These are phyloP conservation scores for Podocnemis expansa DNA, from an alignment of 2,113 vertebrate species.

Conservation along the genomic window DNA sequence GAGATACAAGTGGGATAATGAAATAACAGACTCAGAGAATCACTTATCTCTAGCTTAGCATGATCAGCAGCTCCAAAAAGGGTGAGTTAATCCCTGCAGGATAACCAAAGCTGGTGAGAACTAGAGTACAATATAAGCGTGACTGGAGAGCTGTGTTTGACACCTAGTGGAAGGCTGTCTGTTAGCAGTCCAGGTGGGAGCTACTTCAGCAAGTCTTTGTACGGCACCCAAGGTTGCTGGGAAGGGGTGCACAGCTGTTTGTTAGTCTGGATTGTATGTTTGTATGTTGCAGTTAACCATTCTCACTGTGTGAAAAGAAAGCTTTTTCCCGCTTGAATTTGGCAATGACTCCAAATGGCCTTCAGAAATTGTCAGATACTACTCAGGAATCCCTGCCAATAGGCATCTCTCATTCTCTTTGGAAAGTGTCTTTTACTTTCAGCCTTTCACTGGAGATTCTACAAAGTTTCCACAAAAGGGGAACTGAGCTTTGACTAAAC, in stretches of 20 bases:
- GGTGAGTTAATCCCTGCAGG: not conserved
- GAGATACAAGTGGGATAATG: not conserved
- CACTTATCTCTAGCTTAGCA: not conserved
- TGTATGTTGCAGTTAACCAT: not conserved
- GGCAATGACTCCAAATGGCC: not conserved
- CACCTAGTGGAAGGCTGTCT: not conserved
- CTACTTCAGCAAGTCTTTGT: not conserved
- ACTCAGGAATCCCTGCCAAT: not conserved
- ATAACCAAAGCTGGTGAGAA: not conserved
- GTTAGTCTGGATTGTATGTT: not conserved
- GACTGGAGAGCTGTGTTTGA: not conserved
- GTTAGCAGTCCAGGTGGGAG: not conserved
- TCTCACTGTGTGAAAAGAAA: not conserved
- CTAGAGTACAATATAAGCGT: not conserved
- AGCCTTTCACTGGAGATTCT: not conserved
- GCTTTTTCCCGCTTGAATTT: not conserved
- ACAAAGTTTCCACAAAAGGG: not conserved
- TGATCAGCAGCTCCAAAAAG: not conserved
- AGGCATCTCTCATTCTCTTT: not conserved
- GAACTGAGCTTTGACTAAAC: not conserved
- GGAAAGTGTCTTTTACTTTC: not conserved
- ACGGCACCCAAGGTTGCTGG: not conserved
- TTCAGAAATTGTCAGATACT: not conserved
- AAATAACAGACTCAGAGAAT: not conserved
- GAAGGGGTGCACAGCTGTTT: not conserved